These are phyloP conservation scores for Aegypius monachus DNA, from an alignment of 2,113 vertebrate genomes.

Conservation along the genomic window DNA sequence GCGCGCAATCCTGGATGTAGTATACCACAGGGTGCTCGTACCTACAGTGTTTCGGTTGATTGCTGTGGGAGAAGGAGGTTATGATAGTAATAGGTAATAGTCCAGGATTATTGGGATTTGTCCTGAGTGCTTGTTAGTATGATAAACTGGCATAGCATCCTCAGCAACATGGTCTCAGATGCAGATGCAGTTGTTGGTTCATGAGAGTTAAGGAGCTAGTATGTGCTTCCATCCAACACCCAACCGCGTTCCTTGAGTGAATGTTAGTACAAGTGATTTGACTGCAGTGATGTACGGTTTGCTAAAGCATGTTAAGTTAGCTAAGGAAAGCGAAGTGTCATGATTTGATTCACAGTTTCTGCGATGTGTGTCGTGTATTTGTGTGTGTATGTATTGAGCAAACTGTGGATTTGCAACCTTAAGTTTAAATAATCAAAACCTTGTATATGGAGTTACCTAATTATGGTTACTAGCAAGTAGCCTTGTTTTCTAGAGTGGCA, in stretches of 20 bases:
- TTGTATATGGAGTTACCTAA: too few species aligned
- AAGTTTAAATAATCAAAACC: background rate
- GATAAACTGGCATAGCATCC: background rate
- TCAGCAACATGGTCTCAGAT: background rate
- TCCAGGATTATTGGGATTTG: background rate
- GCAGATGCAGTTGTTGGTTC: too few species aligned
- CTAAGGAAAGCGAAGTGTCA: background rate
- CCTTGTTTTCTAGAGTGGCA: background rate
- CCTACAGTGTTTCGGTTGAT: too few species aligned
- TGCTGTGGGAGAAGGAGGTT: background rate
- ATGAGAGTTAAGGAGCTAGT: background rate
- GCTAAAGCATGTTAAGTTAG: too few species aligned
- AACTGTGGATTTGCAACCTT: background rate
- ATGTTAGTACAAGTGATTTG: rapidly evolving
- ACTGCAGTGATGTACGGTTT: too few species aligned
- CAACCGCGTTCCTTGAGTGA: background rate
- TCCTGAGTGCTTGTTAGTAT: too few species aligned
- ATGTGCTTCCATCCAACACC: background rate
- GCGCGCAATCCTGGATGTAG: background rate
- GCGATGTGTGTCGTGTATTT: background rate
- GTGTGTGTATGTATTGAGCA: background rate
- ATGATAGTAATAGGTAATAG: background rate
- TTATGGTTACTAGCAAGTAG: background rate
- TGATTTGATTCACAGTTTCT: background rate
- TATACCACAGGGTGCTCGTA: rapidly evolving